Conservation (phyloP, 2,113 vertebrate species). For the Nasalis larvatus region DNA sequence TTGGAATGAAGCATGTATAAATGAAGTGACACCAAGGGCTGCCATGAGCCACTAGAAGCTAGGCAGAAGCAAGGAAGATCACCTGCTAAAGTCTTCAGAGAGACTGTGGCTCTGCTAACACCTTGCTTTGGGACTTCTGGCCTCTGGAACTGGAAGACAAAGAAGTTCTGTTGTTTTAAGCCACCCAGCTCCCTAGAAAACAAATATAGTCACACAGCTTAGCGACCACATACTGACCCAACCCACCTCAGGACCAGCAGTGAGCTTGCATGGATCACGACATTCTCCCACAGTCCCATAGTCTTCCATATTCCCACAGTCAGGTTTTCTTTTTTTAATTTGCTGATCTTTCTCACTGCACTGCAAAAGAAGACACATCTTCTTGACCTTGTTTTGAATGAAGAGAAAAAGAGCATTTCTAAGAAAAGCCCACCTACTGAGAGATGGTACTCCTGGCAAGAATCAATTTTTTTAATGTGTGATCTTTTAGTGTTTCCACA, state of each 20-base stretch:
- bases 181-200: background rate
- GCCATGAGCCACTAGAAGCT: background rate
- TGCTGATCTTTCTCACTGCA: background rate
- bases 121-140: background rate
- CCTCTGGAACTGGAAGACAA: background rate
- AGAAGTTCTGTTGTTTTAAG: background rate
- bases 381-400: background rate
- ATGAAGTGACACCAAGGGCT: background rate
- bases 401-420: background rate
- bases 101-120: background rate
- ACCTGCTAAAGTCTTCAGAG: background rate
- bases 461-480: background rate
- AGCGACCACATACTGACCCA: background rate
- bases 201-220: background rate
- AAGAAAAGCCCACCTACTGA: background rate
- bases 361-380: background rate
- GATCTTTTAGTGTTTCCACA: background rate
- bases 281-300: background rate
- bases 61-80: background rate
- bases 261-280: background rate
- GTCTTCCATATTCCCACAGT: background rate
- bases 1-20: background rate
- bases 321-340: background rate
- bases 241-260: background rate
- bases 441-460: background rate